A percentile compares a stretch with the other conserved stretches of the same genome.
Conservation (phyloP, 1,140 invertebrate species). For the Drosophila triauraria region DNA sequence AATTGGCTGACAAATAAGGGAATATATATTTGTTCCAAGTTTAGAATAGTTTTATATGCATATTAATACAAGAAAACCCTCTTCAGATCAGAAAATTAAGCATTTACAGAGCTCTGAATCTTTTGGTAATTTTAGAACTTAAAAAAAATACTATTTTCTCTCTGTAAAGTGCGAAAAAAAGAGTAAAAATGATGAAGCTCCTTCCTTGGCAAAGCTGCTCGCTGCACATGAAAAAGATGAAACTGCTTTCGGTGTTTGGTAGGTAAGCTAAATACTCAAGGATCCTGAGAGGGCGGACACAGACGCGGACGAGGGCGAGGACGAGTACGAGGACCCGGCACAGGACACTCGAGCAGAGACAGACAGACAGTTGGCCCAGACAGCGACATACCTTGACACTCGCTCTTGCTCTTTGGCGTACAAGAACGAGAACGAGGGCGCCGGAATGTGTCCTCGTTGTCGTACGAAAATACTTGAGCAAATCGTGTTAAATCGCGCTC, state of each 20-base stretch:
- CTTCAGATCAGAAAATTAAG: too few relatives aligned
- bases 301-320: slow-evolving; percentile 9
- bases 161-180: slow-evolving; percentile 26
- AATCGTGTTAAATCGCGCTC: slow-evolving; percentile 82
- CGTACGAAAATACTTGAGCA: slow-evolving; percentile 78
- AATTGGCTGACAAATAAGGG: background rate
- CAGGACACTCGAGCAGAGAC: slow-evolving; percentile 21
- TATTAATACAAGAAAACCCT: too few relatives aligned
- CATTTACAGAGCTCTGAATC: background rate
- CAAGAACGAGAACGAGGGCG: slow-evolving; percentile 17
- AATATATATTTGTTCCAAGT: too few relatives aligned
- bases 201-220: slow-evolving; percentile 40
- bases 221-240: slow-evolving; percentile 77
- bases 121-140: too few relatives aligned
- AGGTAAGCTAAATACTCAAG: slow-evolving; percentile 73
- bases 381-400: slow-evolving; percentile 66
- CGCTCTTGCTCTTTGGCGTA: slow-evolving; percentile 35
- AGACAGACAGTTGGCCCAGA: slow-evolving; percentile 44
- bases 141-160: background rate
- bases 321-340: slow-evolving; percentile 27
- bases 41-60: too few relatives aligned
- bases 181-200: slow-evolving; percentile 76
- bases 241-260: slow-evolving; percentile 59
- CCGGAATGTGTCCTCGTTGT: slow-evolving; percentile 64
- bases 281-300: slow-evolving; percentile 39